Percentiles rank a stretch among this genome's conserved stretches.
Evolutionary conservation across 2,797 vertebrate genomes (phyloP).

Genomic region (Oceanodroma leucorhoa): DNA sequence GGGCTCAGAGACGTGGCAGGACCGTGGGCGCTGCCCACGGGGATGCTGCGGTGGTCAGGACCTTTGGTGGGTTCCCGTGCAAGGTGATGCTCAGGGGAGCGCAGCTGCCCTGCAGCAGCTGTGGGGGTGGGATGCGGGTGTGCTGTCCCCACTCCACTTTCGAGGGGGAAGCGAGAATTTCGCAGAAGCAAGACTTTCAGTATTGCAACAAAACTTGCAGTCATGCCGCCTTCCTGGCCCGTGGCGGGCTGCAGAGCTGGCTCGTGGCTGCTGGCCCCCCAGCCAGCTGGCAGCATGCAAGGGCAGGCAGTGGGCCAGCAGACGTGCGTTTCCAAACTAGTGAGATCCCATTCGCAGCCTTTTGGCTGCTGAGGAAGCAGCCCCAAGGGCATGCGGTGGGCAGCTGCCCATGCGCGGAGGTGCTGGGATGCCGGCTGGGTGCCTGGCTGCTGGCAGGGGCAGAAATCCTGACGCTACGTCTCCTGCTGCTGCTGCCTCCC

Average conservation of each 20-base stretch:
- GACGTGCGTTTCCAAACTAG: background rate
- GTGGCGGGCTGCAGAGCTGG: accelerated
- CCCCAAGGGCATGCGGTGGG: accelerated
- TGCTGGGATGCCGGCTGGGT: background rate
- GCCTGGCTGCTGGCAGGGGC: background rate
- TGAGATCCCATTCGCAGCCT: background rate
- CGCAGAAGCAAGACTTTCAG: background rate
- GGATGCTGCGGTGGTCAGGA: background rate
- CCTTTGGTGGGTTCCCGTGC: accelerated
- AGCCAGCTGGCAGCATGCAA: background rate
- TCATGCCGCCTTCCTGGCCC: background rate
- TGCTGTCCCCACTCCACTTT: background rate
- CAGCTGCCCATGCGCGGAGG: background rate
- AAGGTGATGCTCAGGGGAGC: background rate
- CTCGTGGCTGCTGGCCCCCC: background rate
- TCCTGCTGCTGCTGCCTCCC: background rate
- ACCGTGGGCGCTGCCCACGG: background rate
- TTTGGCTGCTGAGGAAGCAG: background rate
- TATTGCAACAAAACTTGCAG: background rate
- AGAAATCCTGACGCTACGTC: background rate
- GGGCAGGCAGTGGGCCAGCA: background rate
- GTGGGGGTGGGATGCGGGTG: background rate
- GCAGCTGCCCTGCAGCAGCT: background rate
- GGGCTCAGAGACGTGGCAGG: background rate
- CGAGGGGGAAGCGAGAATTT: background rate